Conservation (phyloP, 2,888 invertebrate species). For the Cosmia trapezina region DNA sequence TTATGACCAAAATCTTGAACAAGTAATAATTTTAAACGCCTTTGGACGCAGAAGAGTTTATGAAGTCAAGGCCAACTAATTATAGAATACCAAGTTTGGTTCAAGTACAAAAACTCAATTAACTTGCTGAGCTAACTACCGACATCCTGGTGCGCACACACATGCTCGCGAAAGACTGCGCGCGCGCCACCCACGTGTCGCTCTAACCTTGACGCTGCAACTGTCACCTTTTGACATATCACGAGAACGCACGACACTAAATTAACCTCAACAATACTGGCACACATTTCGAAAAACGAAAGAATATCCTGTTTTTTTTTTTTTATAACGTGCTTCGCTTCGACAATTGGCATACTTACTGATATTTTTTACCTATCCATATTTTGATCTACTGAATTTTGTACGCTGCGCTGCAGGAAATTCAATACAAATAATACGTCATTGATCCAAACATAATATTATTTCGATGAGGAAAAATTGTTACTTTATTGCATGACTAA, state of each 20-base stretch:
- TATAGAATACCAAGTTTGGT: conserved; percentile 34
- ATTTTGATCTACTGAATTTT: not conserved
- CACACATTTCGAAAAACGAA: conserved; percentile 30
- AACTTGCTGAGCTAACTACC: conserved; percentile 33
- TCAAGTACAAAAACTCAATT: conserved; percentile 51
- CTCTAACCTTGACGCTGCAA: conserved; percentile 58
- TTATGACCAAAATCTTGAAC: not conserved
- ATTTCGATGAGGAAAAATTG: conserved; percentile 38
- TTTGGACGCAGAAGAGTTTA: not conserved
- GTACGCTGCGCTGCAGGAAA: conserved; percentile 1
- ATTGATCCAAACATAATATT: not conserved
- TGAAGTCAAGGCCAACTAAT: conserved; percentile 36
- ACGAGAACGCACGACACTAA: conserved; percentile 17
- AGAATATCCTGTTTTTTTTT: not conserved
- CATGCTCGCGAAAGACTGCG: conserved; percentile 14
- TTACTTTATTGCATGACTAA: conserved; percentile 12
- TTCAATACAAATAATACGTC: not conserved
- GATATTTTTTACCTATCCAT: no score
- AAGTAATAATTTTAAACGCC: not conserved
- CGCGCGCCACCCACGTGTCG: conserved; percentile 53
- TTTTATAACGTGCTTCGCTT: not conserved
- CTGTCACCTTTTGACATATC: conserved; percentile 54
- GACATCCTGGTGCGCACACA: conserved; percentile 52
- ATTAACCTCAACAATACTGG: conserved; percentile 27
- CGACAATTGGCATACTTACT: not conserved